phyloP scores from a whole-genome alignment of 2,113 vertebrate genomes.

The Ophiodon elongatus region DNA sequence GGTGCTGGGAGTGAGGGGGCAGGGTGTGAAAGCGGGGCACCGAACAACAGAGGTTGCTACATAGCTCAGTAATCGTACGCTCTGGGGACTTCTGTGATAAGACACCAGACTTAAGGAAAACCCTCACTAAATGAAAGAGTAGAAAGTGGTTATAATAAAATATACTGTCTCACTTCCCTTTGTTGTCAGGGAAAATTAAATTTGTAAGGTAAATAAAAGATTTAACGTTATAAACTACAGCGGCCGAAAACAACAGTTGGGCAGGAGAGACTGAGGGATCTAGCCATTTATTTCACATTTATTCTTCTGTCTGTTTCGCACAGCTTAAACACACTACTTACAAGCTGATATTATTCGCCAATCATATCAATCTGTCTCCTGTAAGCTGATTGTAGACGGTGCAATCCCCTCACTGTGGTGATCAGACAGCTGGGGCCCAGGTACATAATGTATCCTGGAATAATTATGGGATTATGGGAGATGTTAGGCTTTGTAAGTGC shows the following conservation, averaged over 20 bases:
- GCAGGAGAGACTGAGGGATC: constrained; percentile 21
- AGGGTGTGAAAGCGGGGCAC: constrained; percentile 46
- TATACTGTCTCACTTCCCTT: constrained; percentile 36
- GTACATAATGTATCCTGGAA: constrained; percentile 84
- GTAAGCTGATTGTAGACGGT: constrained; percentile 83
- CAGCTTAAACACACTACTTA: constrained; percentile 79
- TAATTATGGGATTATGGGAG: constrained; percentile 84
- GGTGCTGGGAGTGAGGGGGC: constrained; percentile 49
- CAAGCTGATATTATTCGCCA: constrained; percentile 79
- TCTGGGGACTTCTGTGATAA: constrained; percentile 63
- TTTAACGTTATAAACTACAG: constrained; percentile 22
- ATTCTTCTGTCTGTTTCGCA: constrained; percentile 64
- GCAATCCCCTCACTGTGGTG: constrained; percentile 77
- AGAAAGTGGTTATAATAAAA: constrained; percentile 24
- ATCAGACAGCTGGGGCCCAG: constrained; percentile 80
- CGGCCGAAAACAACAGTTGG: constrained; percentile 22
- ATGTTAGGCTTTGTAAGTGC: constrained; percentile 83
- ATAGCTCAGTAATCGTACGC: constrained; percentile 70
- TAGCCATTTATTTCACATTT: constrained; percentile 66
- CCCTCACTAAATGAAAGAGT: constrained; percentile 61
- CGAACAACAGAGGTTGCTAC: constrained; percentile 72
- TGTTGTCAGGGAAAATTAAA: constrained; percentile 42
- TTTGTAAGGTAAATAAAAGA: constrained; percentile 45
- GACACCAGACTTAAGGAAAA: constrained; percentile 62
- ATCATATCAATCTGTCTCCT: constrained; percentile 80